phyloP scores from a whole-genome alignment of 2,797 vertebrate genomes.

The Telmatherina bonti region DNA sequence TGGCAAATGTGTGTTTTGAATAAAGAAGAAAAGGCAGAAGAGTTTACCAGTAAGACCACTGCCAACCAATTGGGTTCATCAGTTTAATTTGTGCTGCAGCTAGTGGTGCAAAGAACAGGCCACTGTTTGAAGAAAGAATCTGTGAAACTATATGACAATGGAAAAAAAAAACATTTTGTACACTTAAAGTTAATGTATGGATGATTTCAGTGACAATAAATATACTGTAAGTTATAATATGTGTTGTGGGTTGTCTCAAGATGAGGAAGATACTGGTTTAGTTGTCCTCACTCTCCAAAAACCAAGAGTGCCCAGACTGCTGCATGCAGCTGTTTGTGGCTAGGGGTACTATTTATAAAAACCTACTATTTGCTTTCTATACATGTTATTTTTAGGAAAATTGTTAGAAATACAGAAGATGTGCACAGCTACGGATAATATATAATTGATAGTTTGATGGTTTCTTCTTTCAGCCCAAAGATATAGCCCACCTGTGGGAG shows the following conservation, averaged over 20 bases:
- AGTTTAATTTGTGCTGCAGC: background rate
- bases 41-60: background rate
- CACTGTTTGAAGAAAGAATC: too few relatives aligned
- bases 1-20: too few relatives aligned
- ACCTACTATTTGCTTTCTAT: background rate
- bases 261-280: too few relatives aligned
- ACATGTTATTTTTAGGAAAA: slow-evolving; percentile 4
- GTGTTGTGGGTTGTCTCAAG: too few relatives aligned
- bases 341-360: background rate
- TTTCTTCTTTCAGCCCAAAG: slow-evolving; percentile 87
- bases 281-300: too few relatives aligned
- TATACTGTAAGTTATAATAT: too few relatives aligned
- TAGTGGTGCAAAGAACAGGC: background rate
- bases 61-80: background rate
- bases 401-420: background rate
- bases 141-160: too few relatives aligned
- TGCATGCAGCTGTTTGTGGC: too few relatives aligned
- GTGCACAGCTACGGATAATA: background rate
- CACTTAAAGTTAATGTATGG: too few relatives aligned
- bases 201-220: too few relatives aligned
- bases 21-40: background rate
- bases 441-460: background rate
- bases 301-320: too few relatives aligned
- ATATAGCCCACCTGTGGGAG: slow-evolving; percentile 96
- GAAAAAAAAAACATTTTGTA: too few relatives aligned